phyloP scores from a whole-genome alignment of 2,888 invertebrate genomes.

The Himalopsyche kuldschensis region DNA sequence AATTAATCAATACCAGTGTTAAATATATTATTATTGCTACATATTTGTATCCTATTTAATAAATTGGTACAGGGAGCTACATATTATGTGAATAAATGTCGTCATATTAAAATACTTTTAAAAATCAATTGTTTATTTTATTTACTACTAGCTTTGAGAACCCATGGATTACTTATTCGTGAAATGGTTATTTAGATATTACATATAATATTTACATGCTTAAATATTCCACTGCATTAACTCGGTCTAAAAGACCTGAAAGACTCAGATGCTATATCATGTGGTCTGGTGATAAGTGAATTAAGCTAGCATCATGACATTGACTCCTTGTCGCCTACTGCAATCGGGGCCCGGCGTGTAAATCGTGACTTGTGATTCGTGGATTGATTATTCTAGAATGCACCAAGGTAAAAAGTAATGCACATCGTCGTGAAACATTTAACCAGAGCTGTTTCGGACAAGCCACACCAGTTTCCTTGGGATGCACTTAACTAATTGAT shows the following conservation, averaged over 20 bases:
- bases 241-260: neutral
- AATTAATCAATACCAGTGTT: no score
- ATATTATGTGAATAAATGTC: no score
- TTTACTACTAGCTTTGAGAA: no score
- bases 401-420: constrained; percentile 28
- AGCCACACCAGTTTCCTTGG: neutral
- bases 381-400: constrained; percentile 21
- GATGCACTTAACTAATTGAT: neutral
- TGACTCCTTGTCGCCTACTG: constrained; percentile 26
- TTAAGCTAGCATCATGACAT: constrained; percentile 22
- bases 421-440: constrained; percentile 5
- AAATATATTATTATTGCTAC: no score
- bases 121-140: no score
- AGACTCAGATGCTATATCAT: neutral
- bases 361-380: constrained; percentile 35
- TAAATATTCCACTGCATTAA: neutral
- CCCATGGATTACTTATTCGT: neutral
- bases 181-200: neutral
- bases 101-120: no score
- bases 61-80: no score
- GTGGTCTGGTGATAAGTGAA: neutral
- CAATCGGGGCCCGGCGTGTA: constrained; percentile 21
- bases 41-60: no score
- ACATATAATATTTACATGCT: neutral
- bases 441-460: neutral